Base-by-base conservation (phyloP, 2,888 invertebrate species). In the Metallyticus violacea region DNA sequence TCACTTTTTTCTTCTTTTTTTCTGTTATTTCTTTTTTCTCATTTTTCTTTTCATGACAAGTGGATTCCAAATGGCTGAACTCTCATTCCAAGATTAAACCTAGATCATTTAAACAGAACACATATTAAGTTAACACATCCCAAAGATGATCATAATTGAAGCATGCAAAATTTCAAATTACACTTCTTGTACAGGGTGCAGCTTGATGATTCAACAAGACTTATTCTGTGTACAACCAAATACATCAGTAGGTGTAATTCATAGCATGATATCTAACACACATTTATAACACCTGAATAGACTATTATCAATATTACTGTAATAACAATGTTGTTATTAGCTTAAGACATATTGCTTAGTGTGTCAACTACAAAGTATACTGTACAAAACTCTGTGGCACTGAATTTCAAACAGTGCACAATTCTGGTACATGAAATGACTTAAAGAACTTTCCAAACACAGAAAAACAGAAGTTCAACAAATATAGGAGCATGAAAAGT, bases 41-140 rank as follows among this genome's bases (percentile, higher is more conserved):
- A 78, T 78, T 85, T 85, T 78, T 85, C 85, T 85, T 85, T 85
- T 77, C 29, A 26, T 76, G 28, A 76, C 26, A 77, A 78, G 9
- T 9, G 85, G n/a, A 29, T 85, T 40, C 85, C 40, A 79, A 40
- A 29, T 81, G 27, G 79, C 76, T 82, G 82, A 62, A 62, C 76
- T 40, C 62, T 76, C 79, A 83, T 78, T 86, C 86, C 86, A 83
- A 83, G 86, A 62, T 86, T 86, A 86, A 77, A 86, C 86, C 86
- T 86, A 86, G 86, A 86, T 86, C 83, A 86, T 86, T 83, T 86
- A 84, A 86, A 86, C 82, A 83, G 83, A 86, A 86, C 82, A 86
- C 86, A 86, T 82, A 86, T 25, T n/a, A 83, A 77, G 78, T 86
- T 79, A 86, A 86, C 82, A 62, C 62, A 27, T 81, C 30, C 29